Base-by-base conservation (phyloP, 2,113 vertebrate genomes). In the Calidris pugnax region DNA sequence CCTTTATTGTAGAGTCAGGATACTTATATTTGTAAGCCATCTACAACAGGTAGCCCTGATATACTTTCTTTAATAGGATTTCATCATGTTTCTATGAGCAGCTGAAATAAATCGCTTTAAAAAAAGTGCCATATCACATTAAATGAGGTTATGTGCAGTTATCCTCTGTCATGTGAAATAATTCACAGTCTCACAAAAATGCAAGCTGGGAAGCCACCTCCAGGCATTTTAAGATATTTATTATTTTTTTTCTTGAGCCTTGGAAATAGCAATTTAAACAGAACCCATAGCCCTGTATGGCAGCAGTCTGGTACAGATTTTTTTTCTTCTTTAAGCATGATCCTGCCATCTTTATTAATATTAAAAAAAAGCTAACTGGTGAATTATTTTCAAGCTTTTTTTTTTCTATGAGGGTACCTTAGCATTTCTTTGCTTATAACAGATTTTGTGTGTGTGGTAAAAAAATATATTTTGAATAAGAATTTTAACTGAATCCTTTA, bases 91-190 rank as follows among this genome's bases (percentile, higher is more conserved):
- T 97, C 87, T 91, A 33, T 66, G 88, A 96, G 72, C 55, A 87
- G 75, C 56, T 92, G 79, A 98, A 97, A 97, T 96, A 97, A 97
- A 98, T 96, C 56, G 41, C 89, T 97, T 97, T 97, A 11, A 23
- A 87, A 90, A 81, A 93, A 62, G 33, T 94, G 83, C 79, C 90
- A 50, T 73, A 81, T 89, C 78, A 55, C 87, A 93, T 95, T 94
- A 97, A 98, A 97, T 85, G 77, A 64, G 74, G 77, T 94, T 96
- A 94, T 96, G 79, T 80, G 96, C 97, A 85, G 94, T 96, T 95
- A 96, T 83, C 93, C 32, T 92, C 85, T 91, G 95, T 66, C 73
- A 43, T 48, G 43, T 78, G 85, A 96, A 91, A 75, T 89, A 93
- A 97, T 88, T 93, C 68, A 8, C 41, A 92, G 51, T 18, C 59